phyloP scores from a whole-genome alignment of 2,113 vertebrate species.

The Passer montanus region DNA sequence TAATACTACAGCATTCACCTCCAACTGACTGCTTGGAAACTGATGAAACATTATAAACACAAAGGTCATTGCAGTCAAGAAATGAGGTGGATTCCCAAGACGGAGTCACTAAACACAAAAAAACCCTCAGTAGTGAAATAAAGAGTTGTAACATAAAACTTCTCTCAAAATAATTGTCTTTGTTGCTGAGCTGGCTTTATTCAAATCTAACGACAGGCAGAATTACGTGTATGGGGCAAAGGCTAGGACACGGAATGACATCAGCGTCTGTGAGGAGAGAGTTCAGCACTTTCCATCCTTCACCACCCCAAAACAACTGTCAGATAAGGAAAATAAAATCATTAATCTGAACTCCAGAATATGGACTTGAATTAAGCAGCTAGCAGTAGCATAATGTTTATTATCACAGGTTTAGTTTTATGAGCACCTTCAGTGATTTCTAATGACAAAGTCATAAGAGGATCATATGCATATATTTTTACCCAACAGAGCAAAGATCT shows the following conservation, averaged over 20 bases:
- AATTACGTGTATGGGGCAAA: neutral
- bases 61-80: neutral
- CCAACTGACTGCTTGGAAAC: neutral
- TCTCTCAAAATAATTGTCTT: slow-evolving; percentile 30
- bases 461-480: neutral
- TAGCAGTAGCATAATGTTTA: neutral
- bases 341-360: neutral
- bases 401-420: neutral
- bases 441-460: neutral
- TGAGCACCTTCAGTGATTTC: neutral
- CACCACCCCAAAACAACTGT: neutral
- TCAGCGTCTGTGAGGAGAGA: neutral
- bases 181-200: slow-evolving; percentile 34
- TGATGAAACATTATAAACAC: slow-evolving; percentile 12
- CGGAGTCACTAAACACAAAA: slow-evolving; percentile 1
- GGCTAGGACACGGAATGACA: neutral
- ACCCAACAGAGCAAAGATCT: neutral
- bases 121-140: slow-evolving; percentile 29
- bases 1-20: neutral
- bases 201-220: neutral
- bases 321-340: neutral
- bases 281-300: neutral
- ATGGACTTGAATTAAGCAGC: neutral
- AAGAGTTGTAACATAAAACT: slow-evolving; percentile 10
- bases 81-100: slow-evolving; percentile 11